A percentile compares a stretch with the other conserved stretches of the same genome.
Evolutionary conservation across 2,113 vertebrate genomes (phyloP).

Genomic region (Hydrolagus affinis): DNA sequence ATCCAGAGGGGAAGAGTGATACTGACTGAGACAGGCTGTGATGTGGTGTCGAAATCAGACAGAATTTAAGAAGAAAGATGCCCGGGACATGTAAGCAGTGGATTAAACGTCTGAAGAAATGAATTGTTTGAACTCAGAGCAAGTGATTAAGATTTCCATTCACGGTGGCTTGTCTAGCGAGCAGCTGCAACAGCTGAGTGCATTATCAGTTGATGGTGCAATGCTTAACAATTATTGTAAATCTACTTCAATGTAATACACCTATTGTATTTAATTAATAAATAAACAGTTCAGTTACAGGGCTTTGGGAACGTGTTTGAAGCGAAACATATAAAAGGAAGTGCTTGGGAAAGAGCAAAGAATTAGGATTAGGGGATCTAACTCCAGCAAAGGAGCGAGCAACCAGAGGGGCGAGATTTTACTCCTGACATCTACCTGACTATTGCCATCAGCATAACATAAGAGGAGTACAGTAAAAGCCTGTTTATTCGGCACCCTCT

Average conservation of each 20-base stretch:
- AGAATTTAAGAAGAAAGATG: not conserved
- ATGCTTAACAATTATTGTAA: not conserved
- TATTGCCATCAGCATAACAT: too few relatives aligned
- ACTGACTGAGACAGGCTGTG: not conserved
- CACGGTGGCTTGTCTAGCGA: not conserved
- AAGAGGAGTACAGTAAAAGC: too few relatives aligned
- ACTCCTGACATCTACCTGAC: too few relatives aligned
- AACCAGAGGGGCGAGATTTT: too few relatives aligned
- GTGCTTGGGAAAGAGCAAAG: too few relatives aligned
- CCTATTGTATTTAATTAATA: not conserved
- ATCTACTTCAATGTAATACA: not conserved
- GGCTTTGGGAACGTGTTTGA: too few relatives aligned
- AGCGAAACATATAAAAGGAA: too few relatives aligned
- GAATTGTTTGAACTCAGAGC: not conserved
- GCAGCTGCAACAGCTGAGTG: not conserved
- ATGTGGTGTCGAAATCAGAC: not conserved
- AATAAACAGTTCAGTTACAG: not conserved
- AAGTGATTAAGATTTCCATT: not conserved
- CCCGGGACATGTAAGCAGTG: not conserved
- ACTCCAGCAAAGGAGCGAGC: too few relatives aligned
- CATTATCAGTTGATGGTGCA: not conserved
- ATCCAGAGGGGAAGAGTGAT: too few relatives aligned
- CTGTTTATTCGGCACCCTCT: too few relatives aligned
- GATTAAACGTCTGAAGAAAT: not conserved
- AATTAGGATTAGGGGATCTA: too few relatives aligned